Evolutionary conservation across 2,113 vertebrate genomes (phyloP).

Genomic region (Lampris megalopsis): DNA sequence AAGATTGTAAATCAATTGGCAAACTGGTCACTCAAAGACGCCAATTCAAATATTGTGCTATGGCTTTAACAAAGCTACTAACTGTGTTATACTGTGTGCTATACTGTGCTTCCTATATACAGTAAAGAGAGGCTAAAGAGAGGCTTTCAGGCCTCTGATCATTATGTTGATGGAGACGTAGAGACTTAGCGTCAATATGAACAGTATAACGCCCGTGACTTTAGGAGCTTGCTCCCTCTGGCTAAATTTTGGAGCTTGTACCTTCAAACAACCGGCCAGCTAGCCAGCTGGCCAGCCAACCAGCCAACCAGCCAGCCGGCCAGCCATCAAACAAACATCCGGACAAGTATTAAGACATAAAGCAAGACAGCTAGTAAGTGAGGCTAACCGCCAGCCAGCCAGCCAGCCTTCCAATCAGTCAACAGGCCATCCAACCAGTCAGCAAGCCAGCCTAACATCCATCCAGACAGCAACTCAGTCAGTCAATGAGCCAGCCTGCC

Average conservation of each 20-base stretch:
- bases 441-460: conserved; percentile 16
- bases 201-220: conserved; percentile 23
- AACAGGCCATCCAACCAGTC: conserved; percentile 37
- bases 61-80: no score
- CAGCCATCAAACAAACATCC: conserved; percentile 47
- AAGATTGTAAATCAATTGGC: neutral
- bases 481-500: conserved; percentile 34
- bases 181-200: conserved; percentile 3
- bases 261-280: conserved; percentile 53
- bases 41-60: no score
- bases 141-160: neutral
- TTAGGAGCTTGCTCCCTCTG: conserved; percentile 54
- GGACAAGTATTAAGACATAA: conserved; percentile 9
- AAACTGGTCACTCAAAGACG: no score
- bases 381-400: neutral
- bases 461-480: conserved; percentile 42
- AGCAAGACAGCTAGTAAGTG: conserved; percentile 13
- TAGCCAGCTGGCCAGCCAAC: conserved; percentile 42
- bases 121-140: no score
- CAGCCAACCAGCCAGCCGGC: neutral
- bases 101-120: no score
- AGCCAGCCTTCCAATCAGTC: conserved; percentile 41
- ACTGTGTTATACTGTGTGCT: no score
- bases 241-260: conserved; percentile 61
- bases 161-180: neutral